Percentiles rank a stretch among this genome's conserved stretches.
These are phyloP conservation scores for Ophion obscuratus DNA, from an alignment of 2,888 invertebrate species.

Conservation along the genomic window DNA sequence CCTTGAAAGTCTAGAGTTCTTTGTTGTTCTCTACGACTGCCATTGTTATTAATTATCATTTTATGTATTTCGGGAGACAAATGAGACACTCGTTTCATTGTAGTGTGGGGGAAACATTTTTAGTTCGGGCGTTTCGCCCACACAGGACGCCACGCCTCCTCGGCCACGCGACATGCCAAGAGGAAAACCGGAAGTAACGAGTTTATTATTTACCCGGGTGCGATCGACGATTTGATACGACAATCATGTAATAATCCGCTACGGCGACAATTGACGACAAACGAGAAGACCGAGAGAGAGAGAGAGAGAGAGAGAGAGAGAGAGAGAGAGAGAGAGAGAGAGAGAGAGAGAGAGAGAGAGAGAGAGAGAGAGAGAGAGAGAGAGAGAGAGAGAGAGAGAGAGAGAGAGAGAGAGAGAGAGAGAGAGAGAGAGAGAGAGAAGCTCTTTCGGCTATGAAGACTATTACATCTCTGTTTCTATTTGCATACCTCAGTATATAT, in stretches of 20 bases:
- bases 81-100: constrained; percentile 17
- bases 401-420: too few species aligned
- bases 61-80: constrained; percentile 37
- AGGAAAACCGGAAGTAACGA: constrained; percentile 55
- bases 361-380: too few species aligned
- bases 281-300: constrained; percentile 27
- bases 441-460: constrained; percentile 11
- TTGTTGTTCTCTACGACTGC: not conserved
- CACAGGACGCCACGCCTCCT: not conserved
- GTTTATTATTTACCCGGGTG: constrained; percentile 57
- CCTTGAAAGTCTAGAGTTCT: not conserved
- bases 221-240: constrained; percentile 27
- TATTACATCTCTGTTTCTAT: not conserved
- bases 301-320: too few species aligned
- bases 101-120: not conserved
- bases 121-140: not conserved
- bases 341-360: too few species aligned
- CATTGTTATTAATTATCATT: not conserved
- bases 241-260: constrained; percentile 61
- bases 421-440: constrained; percentile 16
- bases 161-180: constrained; percentile 5
- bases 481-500: not conserved
- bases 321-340: too few species aligned
- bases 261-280: constrained; percentile 62
- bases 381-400: too few species aligned